Evolutionary conservation across 2,888 invertebrate species (phyloP), one percentile per base, ranked within the genome.

Genomic region (Pammene aurita): DNA sequence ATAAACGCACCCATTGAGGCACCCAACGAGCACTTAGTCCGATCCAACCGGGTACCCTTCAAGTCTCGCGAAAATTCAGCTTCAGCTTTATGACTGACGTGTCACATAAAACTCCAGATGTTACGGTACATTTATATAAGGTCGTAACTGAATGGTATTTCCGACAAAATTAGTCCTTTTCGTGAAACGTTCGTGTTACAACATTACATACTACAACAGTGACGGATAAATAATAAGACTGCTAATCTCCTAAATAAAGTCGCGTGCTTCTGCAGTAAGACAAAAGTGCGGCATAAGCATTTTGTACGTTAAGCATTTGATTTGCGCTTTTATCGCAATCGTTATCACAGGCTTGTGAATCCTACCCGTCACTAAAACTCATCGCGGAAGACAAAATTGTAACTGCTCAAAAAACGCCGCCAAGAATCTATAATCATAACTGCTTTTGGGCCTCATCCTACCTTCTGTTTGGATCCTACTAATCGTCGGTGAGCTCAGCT

Each of bases 51-150:
- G 35, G 16, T 38, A 7, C 26, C 26, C 26, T 26, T 38, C 38
- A 9, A 9, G 38, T 34, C 16, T 16, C 16, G 50, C 5, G 50
- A 18, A 50, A 61, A 41, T 41, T 50, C 50, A 50, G 16, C 38
- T 50, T 18, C 61, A 38, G n/a, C 50, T 50, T 61, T 61, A 62
- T 50, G 61, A 62, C 61, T 50, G 50, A 62, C 61, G 50, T 38
- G 61, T 41, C 50, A 48, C 61, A 41, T 50, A 50, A 61, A 62
- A 62, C 50, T 38, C 50, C 61, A 62, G 61, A 61, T 61, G 61
- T 41, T 38, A 16, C 18, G 11, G 38, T 13, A 0, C 7, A n/a
- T 41, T 26, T 44, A 10, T 0, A 62, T n/a, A 52, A 52, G 35
- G 50, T 50, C 16, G 38, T 38, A 62, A 62, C 7, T 50, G 16